Conservation (phyloP, 2,888 invertebrate genomes). For the Catocala nupta region DNA sequence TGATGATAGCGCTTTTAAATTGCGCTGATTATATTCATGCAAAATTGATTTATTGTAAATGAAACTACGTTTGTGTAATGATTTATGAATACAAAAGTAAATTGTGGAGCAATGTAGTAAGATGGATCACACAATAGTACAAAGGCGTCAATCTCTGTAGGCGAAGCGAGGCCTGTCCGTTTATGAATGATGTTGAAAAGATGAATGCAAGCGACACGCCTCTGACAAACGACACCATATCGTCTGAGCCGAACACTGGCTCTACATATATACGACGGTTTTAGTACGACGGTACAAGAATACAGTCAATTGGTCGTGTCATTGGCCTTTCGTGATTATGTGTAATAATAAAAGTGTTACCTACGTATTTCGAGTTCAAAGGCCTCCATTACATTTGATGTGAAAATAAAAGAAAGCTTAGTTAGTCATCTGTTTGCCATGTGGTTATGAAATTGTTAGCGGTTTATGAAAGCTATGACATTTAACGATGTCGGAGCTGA, state of each 20-base stretch:
- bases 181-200: slow-evolving; percentile 35
- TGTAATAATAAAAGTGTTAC: slow-evolving; percentile 28
- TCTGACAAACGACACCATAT: not conserved
- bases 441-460: slow-evolving; percentile 1
- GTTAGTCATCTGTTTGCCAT: slow-evolving; percentile 4
- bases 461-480: not conserved
- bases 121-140: slow-evolving; percentile 3
- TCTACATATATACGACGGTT: not conserved
- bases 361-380: slow-evolving; percentile 7
- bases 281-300: too few relatives aligned
- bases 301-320: slow-evolving; percentile 15
- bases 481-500: not conserved
- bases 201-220: slow-evolving; percentile 27
- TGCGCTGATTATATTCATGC: slow-evolving; percentile 13
- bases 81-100: slow-evolving; percentile 7
- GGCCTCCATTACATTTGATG: not conserved
- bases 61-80: not conserved
- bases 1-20: slow-evolving; percentile 7
- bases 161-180: slow-evolving; percentile 24
- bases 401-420: slow-evolving; percentile 16
- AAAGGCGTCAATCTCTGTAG: slow-evolving; percentile 28
- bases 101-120: not conserved
- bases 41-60: slow-evolving; percentile 6
- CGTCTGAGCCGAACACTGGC: not conserved
- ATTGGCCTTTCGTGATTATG: slow-evolving; percentile 20